Conservation (phyloP, 2,888 invertebrate species). For the Nomada fucata region DNA sequence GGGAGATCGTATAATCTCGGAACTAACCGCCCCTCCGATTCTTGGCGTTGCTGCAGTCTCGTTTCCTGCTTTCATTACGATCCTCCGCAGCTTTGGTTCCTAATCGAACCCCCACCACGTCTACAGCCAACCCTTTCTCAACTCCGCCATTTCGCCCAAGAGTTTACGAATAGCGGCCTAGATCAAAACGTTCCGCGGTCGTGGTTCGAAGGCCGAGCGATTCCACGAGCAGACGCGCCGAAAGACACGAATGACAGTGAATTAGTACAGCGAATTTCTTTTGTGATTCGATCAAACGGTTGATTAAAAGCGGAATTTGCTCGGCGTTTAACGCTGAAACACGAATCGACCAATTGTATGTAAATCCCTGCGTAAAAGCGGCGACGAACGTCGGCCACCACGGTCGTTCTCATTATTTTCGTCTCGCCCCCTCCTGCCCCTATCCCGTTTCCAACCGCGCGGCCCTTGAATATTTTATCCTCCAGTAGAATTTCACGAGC, state of each 20-base stretch:
- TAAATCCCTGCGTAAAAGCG: slow-evolving; percentile 56
- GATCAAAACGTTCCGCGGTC: slow-evolving; percentile 51
- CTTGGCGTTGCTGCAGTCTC: slow-evolving; percentile 52
- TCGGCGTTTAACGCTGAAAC: slow-evolving; percentile 55
- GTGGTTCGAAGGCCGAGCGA: slow-evolving; percentile 16
- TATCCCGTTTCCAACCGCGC: neutral
- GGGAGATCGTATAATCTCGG: slow-evolving; percentile 64
- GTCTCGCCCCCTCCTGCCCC: neutral
- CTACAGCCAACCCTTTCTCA: slow-evolving; percentile 3
- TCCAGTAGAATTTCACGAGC: slow-evolving; percentile 29
- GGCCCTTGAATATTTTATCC: slow-evolving; percentile 54
- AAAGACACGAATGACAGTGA: slow-evolving; percentile 53
- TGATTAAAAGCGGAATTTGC: slow-evolving; percentile 63
- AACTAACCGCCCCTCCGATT: slow-evolving; percentile 63
- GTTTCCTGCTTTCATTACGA: slow-evolving; percentile 61
- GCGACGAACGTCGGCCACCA: slow-evolving; percentile 20
- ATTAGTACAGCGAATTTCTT: slow-evolving; percentile 62
- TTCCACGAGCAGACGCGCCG: neutral
- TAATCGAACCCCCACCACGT: slow-evolving; percentile 47
- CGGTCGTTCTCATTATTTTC: slow-evolving; percentile 34
- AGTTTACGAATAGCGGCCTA: slow-evolving; percentile 47
- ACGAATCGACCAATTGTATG: slow-evolving; percentile 55
- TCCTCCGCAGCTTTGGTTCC: slow-evolving; percentile 44
- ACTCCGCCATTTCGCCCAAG: slow-evolving; percentile 2
- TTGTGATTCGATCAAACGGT: slow-evolving; percentile 64